Evolutionary conservation across 2,888 invertebrate species (phyloP), one percentile per base, ranked within the genome.

Genomic region (Bugulina stolonifera): DNA sequence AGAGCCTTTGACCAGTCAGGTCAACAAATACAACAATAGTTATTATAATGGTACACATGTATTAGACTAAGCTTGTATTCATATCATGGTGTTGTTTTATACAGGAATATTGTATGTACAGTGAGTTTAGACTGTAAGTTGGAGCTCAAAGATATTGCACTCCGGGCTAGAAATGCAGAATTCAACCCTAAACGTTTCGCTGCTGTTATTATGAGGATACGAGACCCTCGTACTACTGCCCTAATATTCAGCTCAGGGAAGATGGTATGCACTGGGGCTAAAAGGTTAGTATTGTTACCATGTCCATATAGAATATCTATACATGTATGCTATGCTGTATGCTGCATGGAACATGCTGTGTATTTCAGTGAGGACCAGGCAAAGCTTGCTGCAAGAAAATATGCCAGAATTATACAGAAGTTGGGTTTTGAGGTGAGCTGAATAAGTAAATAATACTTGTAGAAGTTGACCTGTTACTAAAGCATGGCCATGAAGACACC

Each of bases 141-240:
- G 77, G 97, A 99, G 82, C 87, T 99, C 74, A 97, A 98, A 82
- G 94, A 93, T 86, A 99, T 99, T 78, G 97, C 98, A 0, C 86
- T 98, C 1, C 96, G 96, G 83, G 97, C 98, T 0, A 90, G 98
- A 83, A 99, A 99, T 87, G 98, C 98, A 0, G 98, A 99, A 85
- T 99, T 98, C 83, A 99, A 99, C 85, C 98, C 98, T 10, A 98
- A 98, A 86, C 91, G 98, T 80, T 99, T 99, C 87, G 96, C 97
- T 71, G 98, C 98, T 54, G 97, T 99, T 1, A 98, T 99, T 73
- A 99, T 99, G 98, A 85, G 90, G 79, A 90, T 91, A 77, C 88
- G 97, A 81, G 97, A 92, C 71, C 89, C 89, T 0, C 80, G 88
- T 72, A 98, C 92, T 0, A 92, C 92, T 0, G 92, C 92, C 23